These are phyloP conservation scores for Thalassarche chlororhynchos DNA, from an alignment of 2,113 vertebrate species.

Conservation along the genomic window DNA sequence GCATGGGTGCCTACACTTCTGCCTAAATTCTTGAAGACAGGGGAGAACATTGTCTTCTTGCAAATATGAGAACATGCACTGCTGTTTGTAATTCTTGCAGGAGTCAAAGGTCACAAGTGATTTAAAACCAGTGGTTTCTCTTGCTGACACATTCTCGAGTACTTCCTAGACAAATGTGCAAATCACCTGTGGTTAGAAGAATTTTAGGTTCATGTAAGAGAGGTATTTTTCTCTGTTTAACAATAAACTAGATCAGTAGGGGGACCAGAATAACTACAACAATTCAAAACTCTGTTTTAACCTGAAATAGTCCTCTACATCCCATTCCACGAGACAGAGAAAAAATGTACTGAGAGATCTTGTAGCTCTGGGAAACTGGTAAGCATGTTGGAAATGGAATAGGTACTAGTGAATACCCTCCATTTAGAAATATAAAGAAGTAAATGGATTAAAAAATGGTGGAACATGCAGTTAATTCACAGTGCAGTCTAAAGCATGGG, in stretches of 20 bases:
- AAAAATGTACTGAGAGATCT: background rate
- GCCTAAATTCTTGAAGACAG: background rate
- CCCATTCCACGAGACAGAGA: background rate
- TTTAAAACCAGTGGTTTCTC: background rate
- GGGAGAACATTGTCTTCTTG: background rate
- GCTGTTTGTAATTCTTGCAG: background rate
- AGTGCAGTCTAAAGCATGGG: background rate
- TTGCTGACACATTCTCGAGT: background rate
- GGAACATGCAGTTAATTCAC: background rate
- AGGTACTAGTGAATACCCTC: background rate
- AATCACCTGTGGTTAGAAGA: background rate
- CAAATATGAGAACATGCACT: background rate
- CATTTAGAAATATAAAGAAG: background rate
- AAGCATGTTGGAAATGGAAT: background rate
- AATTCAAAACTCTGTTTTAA: slow-evolving; percentile 29
- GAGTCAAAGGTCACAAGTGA: background rate
- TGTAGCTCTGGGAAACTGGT: background rate
- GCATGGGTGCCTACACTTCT: background rate
- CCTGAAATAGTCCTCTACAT: background rate
- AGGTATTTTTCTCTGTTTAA: background rate
- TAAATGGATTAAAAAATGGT: background rate
- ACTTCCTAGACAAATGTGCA: background rate
- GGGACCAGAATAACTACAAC: background rate
- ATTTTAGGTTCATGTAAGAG: background rate
- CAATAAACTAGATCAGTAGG: background rate